Percentiles rank a stretch among this genome's conserved stretches.
Evolutionary conservation across 2,113 vertebrate genomes (phyloP).

Genomic region (Acanthisitta chloris): DNA sequence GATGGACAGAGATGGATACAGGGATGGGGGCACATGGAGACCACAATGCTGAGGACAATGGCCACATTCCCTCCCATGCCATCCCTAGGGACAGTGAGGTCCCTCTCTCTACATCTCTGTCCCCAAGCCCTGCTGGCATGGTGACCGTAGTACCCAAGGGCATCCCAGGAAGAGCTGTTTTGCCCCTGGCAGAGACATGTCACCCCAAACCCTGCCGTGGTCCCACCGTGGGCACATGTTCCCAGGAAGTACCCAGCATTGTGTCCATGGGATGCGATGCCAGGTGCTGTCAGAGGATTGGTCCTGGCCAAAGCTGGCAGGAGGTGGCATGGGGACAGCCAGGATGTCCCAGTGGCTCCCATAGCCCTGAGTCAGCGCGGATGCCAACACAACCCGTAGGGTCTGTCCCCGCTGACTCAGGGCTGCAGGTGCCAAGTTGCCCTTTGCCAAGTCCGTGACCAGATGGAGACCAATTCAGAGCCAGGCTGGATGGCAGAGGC

Average conservation of each 20-base stretch:
- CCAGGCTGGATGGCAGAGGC: neutral
- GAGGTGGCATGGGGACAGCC: neutral
- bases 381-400: neutral
- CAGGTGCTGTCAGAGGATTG: neutral
- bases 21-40: neutral
- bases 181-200: neutral
- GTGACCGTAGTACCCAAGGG: accelerated
- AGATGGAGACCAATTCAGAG: neutral
- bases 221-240: accelerated
- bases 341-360: neutral
- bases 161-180: accelerated
- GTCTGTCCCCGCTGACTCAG: neutral
- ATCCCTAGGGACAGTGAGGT: accelerated
- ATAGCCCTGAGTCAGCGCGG: neutral
- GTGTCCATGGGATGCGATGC: accelerated
- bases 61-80: accelerated
- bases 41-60: accelerated
- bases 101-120: neutral
- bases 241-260: neutral
- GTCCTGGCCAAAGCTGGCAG: neutral
- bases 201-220: accelerated
- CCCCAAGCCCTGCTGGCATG: neutral
- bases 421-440: neutral
- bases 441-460: neutral
- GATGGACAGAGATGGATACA: accelerated